Base-by-base conservation (phyloP, 2,888 invertebrate genomes). In the Taphrorychus bicolor region DNA sequence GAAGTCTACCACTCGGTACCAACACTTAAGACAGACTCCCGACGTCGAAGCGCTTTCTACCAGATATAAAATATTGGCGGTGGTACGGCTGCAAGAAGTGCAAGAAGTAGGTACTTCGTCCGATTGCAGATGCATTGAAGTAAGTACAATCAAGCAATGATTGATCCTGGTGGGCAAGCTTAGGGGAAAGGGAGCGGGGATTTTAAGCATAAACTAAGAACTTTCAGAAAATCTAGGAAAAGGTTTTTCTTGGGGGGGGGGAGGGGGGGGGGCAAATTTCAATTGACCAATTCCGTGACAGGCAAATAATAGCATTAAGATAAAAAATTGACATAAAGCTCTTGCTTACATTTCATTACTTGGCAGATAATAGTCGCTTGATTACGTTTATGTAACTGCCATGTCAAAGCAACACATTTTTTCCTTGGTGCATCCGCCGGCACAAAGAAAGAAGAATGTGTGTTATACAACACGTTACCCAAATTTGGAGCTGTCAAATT, bases 1-100 rank as follows among this genome's bases (percentile, higher is more conserved):
- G 45, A 49, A 63, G 68, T 62, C 68, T 63, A 68, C 59, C 32
- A 59, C 63, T 68, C 68, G 63, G 67, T 68, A 63, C 67, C 45
- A 32, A 51, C 51, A 56, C 49, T 48, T 32, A 41, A 23, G 54
- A 59, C 63, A 63, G 62, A 63, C 68, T 68, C 62, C 45, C 54
- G 54, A 22, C 32, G 51, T 48, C 59, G 21, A 58, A 45, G 67
- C 57, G 62, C 67, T 67, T 67, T 67, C 67, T 67, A 67, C 61
- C 56, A 61, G 57, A 67, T 67, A 57, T 66, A 67, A 54, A 54
- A 66, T 59, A 49, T 23, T 57, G 42, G 56, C 51, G 53, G 62
- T 45, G 54, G 58, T 59, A 59, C 59, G 49, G 21, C 59, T 18
- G 67, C 62, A 67, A 67, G 67, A 67, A 67, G 57, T n/a, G n/a